Conservation (phyloP, 2,888 invertebrate species). For the Lathronympha strigana region DNA sequence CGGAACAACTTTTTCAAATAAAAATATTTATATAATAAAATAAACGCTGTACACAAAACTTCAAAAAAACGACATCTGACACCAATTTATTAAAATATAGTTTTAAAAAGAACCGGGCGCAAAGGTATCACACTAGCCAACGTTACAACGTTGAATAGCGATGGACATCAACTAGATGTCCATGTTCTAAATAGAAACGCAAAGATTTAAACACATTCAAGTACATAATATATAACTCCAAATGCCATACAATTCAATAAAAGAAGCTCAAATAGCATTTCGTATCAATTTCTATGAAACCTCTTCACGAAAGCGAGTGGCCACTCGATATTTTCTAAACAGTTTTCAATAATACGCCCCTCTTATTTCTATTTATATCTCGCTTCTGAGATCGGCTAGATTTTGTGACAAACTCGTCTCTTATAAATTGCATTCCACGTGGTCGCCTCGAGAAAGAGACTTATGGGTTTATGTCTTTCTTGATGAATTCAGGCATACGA, state of each 20-base stretch:
- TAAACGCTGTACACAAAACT: too few species aligned
- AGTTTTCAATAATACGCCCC: constrained; percentile 47
- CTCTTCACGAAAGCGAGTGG: constrained; percentile 23
- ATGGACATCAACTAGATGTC: too few species aligned
- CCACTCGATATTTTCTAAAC: constrained; percentile 37
- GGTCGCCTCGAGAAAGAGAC: constrained; percentile 62
- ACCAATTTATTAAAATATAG: too few species aligned
- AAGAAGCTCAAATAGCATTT: constrained; percentile 19
- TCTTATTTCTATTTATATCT: constrained; percentile 45
- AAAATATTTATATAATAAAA: not conserved
- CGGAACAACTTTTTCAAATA: not conserved
- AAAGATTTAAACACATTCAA: not conserved
- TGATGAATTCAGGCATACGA: constrained; percentile 69
- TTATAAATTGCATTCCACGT: constrained; percentile 75
- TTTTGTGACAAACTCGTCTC: constrained; percentile 70
- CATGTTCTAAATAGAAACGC: too few species aligned
- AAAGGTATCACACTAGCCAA: too few species aligned
- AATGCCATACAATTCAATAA: not conserved
- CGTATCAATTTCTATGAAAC: constrained; percentile 28
- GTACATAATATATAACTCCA: not conserved
- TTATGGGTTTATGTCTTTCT: constrained; percentile 70
- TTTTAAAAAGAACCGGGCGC: too few species aligned
- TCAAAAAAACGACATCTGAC: too few species aligned
- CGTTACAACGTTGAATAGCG: too few species aligned
- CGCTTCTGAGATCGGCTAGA: constrained; percentile 62